Evolutionary conservation across 1,140 invertebrate genomes (phyloP), one percentile per base, ranked within the genome.

Genomic region (Sweltsa coloradensis): DNA sequence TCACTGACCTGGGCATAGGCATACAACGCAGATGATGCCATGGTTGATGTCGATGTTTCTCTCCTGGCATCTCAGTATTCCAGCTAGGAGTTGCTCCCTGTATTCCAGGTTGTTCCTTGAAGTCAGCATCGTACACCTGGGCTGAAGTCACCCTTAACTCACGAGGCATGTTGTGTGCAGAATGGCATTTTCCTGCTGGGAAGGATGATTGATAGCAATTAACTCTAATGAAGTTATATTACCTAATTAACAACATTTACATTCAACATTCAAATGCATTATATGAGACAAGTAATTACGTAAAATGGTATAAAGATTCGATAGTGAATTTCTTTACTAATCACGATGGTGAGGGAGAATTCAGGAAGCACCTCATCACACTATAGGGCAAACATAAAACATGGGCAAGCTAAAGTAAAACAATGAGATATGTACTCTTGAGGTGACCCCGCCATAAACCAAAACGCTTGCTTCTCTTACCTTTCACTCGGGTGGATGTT

Each of bases 91-190:
- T 14, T 6, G 14, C 18, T 16, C 14, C 40, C 18, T n/a, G 23
- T 23, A 26, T 43, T 13, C 27, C 41, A 9, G 13, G 24, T 11
- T 18, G 2, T 13, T 45, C 13, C 14, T 22, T 22, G 29, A 3
- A 3, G 3, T 16, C 2, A 25, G 18, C 22, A 1, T 22, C 25
- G 7, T 41, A 29, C 62, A 68, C 68, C 47, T 66, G 65, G 41
- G 68, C 69, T 44, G 62, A 66, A 41, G 70, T 65, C 31, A 74
- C 69, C 60, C 68, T 71, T 9, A 74, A 58, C 59, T 74, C 71
- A 25, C 70, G 71, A 26, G 71, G 71, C 71, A 74, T 74, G 55
- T 68, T 65, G 54, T 68, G 69, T 56, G 5, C 5, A 21, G 22
- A 9, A 19, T 34, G 14, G n/a, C 18, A 34, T n/a, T 34, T 45